Base-by-base conservation (phyloP, 2,888 invertebrate genomes). In the Spisula solida region DNA sequence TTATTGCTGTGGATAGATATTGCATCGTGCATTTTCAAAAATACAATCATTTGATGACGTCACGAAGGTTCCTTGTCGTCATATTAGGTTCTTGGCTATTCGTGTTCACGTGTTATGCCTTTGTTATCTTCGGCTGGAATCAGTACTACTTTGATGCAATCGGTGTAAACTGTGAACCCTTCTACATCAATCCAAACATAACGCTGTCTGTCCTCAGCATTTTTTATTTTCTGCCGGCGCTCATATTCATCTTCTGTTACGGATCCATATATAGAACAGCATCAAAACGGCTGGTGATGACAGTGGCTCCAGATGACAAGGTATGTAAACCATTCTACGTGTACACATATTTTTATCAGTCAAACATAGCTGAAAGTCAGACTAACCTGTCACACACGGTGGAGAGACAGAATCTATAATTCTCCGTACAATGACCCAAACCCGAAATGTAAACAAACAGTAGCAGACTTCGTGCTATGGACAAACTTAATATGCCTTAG, bases 151-250 rank as follows among this genome's bases (percentile, higher is more conserved):
- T 88, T 82, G 93, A 93, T 55, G 88, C 88, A 41, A 88, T 93
- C 8, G 93, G 93, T 82, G 91, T 93, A n/a, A 93, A 93, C 87
- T 93, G 93, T 81, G 93, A 93, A 88, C 93, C 93, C 6, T 89
- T 85, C 41, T 93, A 93, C 60, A 85, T 88, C 51, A 93, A 92
- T 75, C 80, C 88, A 25, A 75, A 89, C 60, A 89, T 93, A 34
- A 92, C 93, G 0, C 18, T 93, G 20, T 80, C 92, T 10, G 93
- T 93, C 18, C 81, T 93, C 47, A 90, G 88, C 41, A 83, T 93
- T 25, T 93, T 93, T 82, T 93, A 93, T 78, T 88, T 93, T 84
- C 79, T 91, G 6, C 93, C 93, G 0, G 91, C 91, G 4, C n/a
- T 89, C 16, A 80, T 93, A 0, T 91, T 93, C 66, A 16, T 90